Evolutionary conservation across 2,888 invertebrate species (phyloP).

Genomic region (Latrodectus elegans): DNA sequence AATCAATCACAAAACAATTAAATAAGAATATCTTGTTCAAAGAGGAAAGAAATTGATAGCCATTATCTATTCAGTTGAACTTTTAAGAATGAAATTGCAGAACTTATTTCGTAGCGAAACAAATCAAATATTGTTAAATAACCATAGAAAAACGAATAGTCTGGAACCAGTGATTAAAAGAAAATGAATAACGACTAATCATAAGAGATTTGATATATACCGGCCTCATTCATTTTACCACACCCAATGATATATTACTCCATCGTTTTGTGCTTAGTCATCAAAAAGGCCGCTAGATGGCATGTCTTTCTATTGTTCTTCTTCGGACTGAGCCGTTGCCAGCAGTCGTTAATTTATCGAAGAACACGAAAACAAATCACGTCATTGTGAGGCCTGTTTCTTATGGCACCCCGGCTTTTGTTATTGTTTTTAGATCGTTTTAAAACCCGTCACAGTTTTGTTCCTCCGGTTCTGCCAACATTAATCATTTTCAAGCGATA

Average conservation of each 20-base stretch:
- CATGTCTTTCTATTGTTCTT: slow-evolving; percentile 61
- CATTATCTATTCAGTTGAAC: too few relatives aligned
- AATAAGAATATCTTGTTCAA: too few relatives aligned
- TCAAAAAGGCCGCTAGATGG: slow-evolving; percentile 62
- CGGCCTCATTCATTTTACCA: slow-evolving; percentile 35
- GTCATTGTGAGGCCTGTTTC: slow-evolving; percentile 55
- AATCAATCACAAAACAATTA: too few relatives aligned
- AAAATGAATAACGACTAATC: slow-evolving; percentile 36
- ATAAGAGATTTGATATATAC: slow-evolving; percentile 51
- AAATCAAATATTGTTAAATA: slow-evolving; percentile 1
- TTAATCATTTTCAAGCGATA: slow-evolving; percentile 61
- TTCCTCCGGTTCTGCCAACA: slow-evolving; percentile 49
- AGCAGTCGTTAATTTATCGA: slow-evolving; percentile 66
- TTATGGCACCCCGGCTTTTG: slow-evolving; percentile 54
- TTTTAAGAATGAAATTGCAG: neutral
- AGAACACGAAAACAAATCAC: slow-evolving; percentile 66
- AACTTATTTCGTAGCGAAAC: neutral
- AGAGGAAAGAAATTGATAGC: too few relatives aligned
- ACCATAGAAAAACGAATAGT: slow-evolving; percentile 12
- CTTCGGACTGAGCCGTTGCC: slow-evolving; percentile 51
- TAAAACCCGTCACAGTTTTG: slow-evolving; percentile 63
- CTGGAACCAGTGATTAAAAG: slow-evolving; percentile 20
- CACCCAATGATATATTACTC: slow-evolving; percentile 61
- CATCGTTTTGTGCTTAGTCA: slow-evolving; percentile 53
- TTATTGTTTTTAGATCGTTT: slow-evolving; percentile 64